Evolutionary conservation across 2,797 vertebrate genomes (phyloP), one percentile per base, ranked within the genome.

Genomic region (Typhlichthys subterraneus): DNA sequence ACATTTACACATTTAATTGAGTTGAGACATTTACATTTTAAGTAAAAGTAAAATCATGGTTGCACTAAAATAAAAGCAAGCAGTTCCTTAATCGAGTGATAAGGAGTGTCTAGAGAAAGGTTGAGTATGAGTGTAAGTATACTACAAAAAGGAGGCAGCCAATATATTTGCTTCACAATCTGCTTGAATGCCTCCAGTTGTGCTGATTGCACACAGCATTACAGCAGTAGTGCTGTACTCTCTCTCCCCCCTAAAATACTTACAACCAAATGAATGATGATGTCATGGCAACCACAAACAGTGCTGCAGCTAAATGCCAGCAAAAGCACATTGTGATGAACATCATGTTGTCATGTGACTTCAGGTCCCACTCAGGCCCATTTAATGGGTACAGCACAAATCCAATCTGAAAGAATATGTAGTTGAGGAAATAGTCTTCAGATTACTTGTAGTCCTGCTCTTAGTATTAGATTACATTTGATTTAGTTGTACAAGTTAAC

Each of bases 271-370:
- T 89, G 0, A 76, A 57, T 0, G 73, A 75, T 0, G 92, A 89
- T 17, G 83, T 93, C 29, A 76, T 1, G 1, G 76, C 64, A 50
- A 93, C 69, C 2, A 94, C 51, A 1, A 91, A 46, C 4, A 97
- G 19, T 3, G 93, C 90, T 0, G 84, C 83, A 0, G 87, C 45
- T 1, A 92, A 89, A 81, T 99, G 97, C 97, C 97, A 99, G 85
- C 94, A 96, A 93, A 95, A 98, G 73, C 96, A 98, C 94, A 98
- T 94, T 13, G 96, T 97, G 81, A 97, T 79, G 31, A 99, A 96
- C 76, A 90, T 91, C 65, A 95, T 23, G 75, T 97, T 99, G 61
- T 8, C 57, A 0, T 89, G 85, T 5, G 77, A 67, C 0, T 62
- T 67, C 72, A 90, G 76, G 45, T 96, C 87, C 97, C 97, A 99